Conservation (phyloP, 1,140 invertebrate species). For the Sminthurides bifidus region DNA sequence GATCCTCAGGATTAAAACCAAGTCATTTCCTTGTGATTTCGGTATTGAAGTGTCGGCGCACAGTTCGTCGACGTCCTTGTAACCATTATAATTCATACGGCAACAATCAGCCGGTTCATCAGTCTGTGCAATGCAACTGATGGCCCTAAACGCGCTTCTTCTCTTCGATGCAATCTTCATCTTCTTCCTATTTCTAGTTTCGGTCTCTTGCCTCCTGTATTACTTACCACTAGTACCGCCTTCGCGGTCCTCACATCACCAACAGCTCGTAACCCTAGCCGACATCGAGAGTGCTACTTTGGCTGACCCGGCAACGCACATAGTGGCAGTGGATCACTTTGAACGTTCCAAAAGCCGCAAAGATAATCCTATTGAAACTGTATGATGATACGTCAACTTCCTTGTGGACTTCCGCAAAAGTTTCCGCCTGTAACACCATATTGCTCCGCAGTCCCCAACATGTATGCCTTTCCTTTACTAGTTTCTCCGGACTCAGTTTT, state of each 20-base stretch:
- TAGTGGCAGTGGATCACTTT: slow-evolving; percentile 17
- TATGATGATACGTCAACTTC: slow-evolving; percentile 16
- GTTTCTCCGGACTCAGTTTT: no score
- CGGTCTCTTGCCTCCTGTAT: slow-evolving; percentile 64
- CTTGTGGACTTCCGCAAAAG: background rate
- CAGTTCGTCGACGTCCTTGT: background rate
- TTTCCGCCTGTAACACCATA: no score
- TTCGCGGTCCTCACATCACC: slow-evolving; percentile 30
- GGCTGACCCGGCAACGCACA: slow-evolving; percentile 28
- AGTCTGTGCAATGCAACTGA: slow-evolving; percentile 50
- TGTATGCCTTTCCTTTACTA: no score
- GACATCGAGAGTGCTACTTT: slow-evolving; percentile 20
- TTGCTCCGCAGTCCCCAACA: no score
- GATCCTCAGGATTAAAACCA: no score
- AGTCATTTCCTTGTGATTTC: no score
- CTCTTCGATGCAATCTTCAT: slow-evolving; percentile 76
- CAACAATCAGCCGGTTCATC: background rate
- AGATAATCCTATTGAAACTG: slow-evolving; percentile 25
- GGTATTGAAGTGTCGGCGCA: no score
- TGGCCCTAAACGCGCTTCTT: slow-evolving; percentile 69
- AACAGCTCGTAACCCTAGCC: slow-evolving; percentile 15
- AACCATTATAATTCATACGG: background rate
- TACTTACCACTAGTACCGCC: slow-evolving; percentile 50
- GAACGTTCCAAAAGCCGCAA: slow-evolving; percentile 12
- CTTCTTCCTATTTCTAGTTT: slow-evolving; percentile 68